Evolutionary conservation across 1,140 invertebrate species (phyloP), one percentile per base, ranked within the genome.

Genomic region (Paracyclopina nana): DNA sequence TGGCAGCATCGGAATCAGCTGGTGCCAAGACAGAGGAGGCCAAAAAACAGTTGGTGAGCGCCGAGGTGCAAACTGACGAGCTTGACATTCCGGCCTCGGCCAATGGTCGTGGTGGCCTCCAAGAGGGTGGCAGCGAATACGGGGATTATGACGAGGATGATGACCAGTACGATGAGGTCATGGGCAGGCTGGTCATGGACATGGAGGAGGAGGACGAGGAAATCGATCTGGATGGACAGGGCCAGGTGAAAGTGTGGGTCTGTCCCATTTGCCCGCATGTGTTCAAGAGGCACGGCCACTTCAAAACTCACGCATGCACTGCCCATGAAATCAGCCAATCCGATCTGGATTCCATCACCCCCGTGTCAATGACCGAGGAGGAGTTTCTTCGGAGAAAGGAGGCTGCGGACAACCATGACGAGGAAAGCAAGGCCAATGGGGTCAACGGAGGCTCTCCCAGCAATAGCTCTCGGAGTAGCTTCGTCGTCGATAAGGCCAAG

Each of bases 251-350:
- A 12, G 27, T 24, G 27, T 48, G 45, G 45, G 12, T 16, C n/a
- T 48, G 45, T 14, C 25, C 45, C 8, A 29, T 16, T 16, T 48
- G 45, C n/a, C 14, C 45, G 2, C 27, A 48, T 6, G 25, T 48
- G 2, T 48, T 28, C 22, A 24, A 27, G 16, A 26, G 27, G 6
- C 14, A 22, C 25, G 12, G 25, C 16, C 22, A 11, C 8, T 31
- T 48, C 4, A 48, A 48, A 14, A 14, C 27, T 6, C 45, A 48
- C 27, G 16, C 45, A 3, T 26, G 20, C 12, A 28, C 22, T 8
- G 27, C 27, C 3, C 45, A 48, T 31, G 27, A 48, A 14, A 14
- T 16, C 9, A 27, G 12, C 4, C n/a, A 29, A 16, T 24, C 12
- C 12, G 20, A 16, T 31, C n/a, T 16, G 8, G 30, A 11, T 14